These are phyloP conservation scores for Boloria euphrosyne DNA, from an alignment of 2,888 invertebrate genomes.

Conservation along the genomic window DNA sequence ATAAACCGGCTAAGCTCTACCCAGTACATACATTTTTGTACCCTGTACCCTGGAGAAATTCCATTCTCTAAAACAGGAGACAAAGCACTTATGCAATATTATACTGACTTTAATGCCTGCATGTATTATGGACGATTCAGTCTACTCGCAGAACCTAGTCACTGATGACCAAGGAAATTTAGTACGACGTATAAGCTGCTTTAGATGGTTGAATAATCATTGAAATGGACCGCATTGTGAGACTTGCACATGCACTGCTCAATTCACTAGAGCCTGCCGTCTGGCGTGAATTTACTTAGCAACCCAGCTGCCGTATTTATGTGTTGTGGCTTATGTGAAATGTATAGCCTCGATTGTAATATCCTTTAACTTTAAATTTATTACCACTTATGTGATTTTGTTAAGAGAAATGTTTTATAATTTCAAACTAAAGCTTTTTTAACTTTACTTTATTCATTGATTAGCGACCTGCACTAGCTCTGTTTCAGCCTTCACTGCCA, in stretches of 20 bases:
- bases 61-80: constrained; percentile 26
- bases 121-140: constrained; percentile 41
- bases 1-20: constrained; percentile 1
- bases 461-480: too few species aligned
- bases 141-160: constrained; percentile 43
- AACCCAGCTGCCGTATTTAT: constrained; percentile 35
- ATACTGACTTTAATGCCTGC: constrained; percentile 34
- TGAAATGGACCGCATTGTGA: constrained; percentile 52
- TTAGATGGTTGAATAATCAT: constrained; percentile 63
- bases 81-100: constrained; percentile 36
- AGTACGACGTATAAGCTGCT: constrained; percentile 55
- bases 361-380: neutral
- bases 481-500: too few species aligned
- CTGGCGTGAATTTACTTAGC: constrained; percentile 46
- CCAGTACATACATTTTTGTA: constrained; percentile 12
- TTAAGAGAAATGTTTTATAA: too few species aligned
- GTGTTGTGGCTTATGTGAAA: constrained; percentile 27
- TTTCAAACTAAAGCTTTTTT: too few species aligned
- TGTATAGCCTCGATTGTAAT: constrained; percentile 20
- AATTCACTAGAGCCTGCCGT: constrained; percentile 48
- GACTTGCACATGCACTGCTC: constrained; percentile 49
- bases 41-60: constrained; percentile 19
- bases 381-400: neutral
- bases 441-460: too few species aligned
- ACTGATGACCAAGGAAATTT: constrained; percentile 46